phyloP scores from a whole-genome alignment of 92 coral and sea anemone genomes.

The Heliopora coerulea region DNA sequence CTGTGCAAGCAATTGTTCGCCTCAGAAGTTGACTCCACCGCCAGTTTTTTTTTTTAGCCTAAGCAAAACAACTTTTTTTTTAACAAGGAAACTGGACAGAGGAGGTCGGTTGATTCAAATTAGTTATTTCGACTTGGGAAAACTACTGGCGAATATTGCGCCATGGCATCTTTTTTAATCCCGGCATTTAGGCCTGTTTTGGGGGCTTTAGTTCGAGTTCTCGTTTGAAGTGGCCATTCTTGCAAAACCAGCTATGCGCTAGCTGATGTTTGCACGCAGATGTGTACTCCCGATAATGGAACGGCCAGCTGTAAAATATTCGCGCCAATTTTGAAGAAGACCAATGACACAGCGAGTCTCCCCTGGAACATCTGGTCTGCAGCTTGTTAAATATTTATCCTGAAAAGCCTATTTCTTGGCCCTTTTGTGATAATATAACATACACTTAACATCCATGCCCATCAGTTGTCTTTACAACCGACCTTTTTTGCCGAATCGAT shows the following conservation, averaged over 20 bases:
- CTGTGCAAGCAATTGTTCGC: too few relatives aligned
- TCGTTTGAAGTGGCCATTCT: neutral
- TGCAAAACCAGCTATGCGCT: conserved; percentile 9
- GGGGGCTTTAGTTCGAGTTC: too few relatives aligned
- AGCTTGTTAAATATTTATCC: conserved; percentile 47
- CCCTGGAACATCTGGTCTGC: conserved; percentile 34
- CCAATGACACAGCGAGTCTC: conserved; percentile 29
- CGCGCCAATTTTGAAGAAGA: conserved; percentile 32
- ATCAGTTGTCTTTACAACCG: neutral
- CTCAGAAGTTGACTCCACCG: too few relatives aligned
- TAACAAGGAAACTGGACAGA: too few relatives aligned
- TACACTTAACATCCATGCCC: neutral
- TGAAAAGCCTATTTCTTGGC: conserved; percentile 36
- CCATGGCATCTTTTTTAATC: too few relatives aligned
- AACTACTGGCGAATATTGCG: neutral
- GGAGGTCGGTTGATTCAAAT: too few relatives aligned
- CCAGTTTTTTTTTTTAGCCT: too few relatives aligned
- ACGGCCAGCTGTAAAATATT: conserved; percentile 27
- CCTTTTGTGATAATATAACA: conserved; percentile 36
- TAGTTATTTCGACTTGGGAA: too few relatives aligned
- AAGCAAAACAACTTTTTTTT: too few relatives aligned
- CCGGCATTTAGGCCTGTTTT: too few relatives aligned
- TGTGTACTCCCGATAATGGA: conserved; percentile 15
- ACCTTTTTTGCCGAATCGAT: too few relatives aligned
- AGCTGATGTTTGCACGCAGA: conserved; percentile 13